These are phyloP conservation scores for Mormyrus lacerda DNA, from an alignment of 2,113 vertebrate genomes.

Conservation along the genomic window DNA sequence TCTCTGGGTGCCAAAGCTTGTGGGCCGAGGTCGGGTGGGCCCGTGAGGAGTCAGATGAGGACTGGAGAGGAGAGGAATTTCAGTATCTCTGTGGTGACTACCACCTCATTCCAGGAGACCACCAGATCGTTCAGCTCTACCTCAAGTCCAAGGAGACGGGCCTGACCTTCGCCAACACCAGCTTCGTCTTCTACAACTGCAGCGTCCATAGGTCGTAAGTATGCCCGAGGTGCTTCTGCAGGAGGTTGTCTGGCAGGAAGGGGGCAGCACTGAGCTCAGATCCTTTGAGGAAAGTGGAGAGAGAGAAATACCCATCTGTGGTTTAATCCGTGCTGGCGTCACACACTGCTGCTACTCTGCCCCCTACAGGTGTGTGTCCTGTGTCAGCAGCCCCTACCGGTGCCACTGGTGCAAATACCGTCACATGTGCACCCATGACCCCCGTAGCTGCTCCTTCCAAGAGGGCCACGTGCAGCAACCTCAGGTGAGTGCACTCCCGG, in stretches of 20 bases:
- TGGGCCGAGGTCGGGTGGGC: neutral
- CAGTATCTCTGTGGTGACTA: neutral
- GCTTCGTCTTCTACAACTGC: conserved; percentile 98
- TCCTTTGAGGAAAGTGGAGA: neutral
- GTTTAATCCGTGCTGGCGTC: neutral
- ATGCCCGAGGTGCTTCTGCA: neutral
- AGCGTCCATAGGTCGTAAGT: conserved; percentile 97
- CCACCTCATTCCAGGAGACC: conserved; percentile 70
- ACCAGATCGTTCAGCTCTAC: conserved; percentile 93
- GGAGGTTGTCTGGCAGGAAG: neutral
- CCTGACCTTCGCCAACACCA: conserved; percentile 93
- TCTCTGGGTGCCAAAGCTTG: neutral
- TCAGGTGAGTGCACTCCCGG: conserved; percentile 68
- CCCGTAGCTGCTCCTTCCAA: conserved; percentile 90
- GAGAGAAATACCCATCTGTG: neutral
- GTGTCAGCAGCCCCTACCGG: conserved; percentile 88
- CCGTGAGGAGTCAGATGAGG: neutral
- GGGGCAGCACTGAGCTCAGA: neutral
- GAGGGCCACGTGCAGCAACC: conserved; percentile 89
- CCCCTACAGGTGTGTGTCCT: conserved; percentile 78
- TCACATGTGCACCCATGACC: conserved; percentile 91
- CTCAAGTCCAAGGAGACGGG: conserved; percentile 97
- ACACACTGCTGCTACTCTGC: neutral
- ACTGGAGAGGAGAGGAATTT: neutral
- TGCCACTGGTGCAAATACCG: conserved; percentile 99